These are phyloP conservation scores for Pegea sp. DNA, from an alignment of 23 tunicate genomes.

Conservation along the genomic window DNA sequence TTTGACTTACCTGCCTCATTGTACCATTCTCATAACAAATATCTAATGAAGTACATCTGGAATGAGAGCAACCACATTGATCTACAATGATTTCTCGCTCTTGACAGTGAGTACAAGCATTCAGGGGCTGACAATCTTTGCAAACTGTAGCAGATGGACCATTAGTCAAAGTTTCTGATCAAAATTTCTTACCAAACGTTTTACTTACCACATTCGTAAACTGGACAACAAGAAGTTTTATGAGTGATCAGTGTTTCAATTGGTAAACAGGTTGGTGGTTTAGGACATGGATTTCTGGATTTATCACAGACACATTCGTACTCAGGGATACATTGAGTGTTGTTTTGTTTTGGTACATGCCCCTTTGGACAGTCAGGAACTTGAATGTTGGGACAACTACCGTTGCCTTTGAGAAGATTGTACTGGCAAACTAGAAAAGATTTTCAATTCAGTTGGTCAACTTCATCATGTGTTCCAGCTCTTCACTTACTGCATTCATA, in stretches of 20 bases:
- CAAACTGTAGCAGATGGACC: not conserved
- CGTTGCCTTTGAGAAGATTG: conserved; percentile 44
- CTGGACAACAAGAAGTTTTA: conserved; percentile 66
- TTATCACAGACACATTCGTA: conserved; percentile 61
- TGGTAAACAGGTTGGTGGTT: conserved; percentile 29
- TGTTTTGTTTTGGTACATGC: conserved; percentile 21
- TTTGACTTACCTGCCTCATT: conserved; percentile 9
- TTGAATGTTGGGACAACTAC: conserved; percentile 30
- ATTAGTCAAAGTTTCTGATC: not conserved
- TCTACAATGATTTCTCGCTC: conserved; percentile 13
- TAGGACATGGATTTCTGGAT: conserved; percentile 33
- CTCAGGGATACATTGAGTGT: conserved; percentile 59
- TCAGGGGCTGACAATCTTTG: too few species aligned
- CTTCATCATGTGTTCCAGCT: not conserved
- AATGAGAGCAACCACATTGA: conserved; percentile 41
- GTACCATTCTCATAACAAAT: conserved; percentile 22
- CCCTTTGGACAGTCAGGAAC: conserved; percentile 67
- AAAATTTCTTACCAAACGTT: not conserved
- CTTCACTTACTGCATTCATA: conserved; percentile 61
- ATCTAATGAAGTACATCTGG: conserved; percentile 18
- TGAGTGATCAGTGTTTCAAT: conserved; percentile 25
- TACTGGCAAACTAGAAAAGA: conserved; percentile 58
- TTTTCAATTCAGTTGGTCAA: not conserved
- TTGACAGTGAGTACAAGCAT: conserved; percentile 58
- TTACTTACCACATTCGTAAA: conserved; percentile 47